Base-by-base conservation (phyloP, 2,888 invertebrate species). In the Cataglyphis albicans region DNA sequence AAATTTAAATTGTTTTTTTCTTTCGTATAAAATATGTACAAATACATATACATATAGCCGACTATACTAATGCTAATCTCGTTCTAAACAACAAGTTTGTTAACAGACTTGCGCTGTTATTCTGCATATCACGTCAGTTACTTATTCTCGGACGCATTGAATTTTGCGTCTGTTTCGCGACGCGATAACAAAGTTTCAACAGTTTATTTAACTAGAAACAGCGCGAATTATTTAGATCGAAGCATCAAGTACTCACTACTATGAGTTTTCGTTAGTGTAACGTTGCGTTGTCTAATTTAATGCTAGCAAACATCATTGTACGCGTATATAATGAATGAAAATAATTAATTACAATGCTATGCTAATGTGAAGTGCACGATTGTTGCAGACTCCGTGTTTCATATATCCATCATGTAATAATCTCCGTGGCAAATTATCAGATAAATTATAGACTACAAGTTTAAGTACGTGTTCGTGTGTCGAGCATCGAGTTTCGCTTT, bases 241-340 rank as follows among this genome's bases (percentile, higher is more conserved):
- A 76, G 72, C 52, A 68, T 67, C 52, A 55, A 35, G 68, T 52
- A 67, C 41, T 73, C 41, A 15, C 72, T 25, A n/a, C 41, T 41
- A 55, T 55, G 55, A 55, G 55, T 70, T 76, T 52, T 25, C 35
- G 52, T 7, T 48, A 48, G 52, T 52, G 65, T 52, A 64, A 52
- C 65, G 75, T 52, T 41, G 41, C 55, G 70, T 70, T 70, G 55
- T 76, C 76, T 70, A 70, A 76, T 76, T 76, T 70, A 76, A 76
- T 76, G 55, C 41, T 18, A n/a, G 72, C 76, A 70, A 76, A 70
- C 76, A 76, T 76, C 55, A 76, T 76, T 70, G 76, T 70, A 41
- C 7, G 29, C 55, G 68, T 48, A 68, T 38, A 70, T 76, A 76
- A 76, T 76, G 55, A 70, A 76, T 57, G 76, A 76, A 76, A 76